phyloP scores from a whole-genome alignment of 1,140 invertebrate genomes.

The Bombus impatiens region DNA sequence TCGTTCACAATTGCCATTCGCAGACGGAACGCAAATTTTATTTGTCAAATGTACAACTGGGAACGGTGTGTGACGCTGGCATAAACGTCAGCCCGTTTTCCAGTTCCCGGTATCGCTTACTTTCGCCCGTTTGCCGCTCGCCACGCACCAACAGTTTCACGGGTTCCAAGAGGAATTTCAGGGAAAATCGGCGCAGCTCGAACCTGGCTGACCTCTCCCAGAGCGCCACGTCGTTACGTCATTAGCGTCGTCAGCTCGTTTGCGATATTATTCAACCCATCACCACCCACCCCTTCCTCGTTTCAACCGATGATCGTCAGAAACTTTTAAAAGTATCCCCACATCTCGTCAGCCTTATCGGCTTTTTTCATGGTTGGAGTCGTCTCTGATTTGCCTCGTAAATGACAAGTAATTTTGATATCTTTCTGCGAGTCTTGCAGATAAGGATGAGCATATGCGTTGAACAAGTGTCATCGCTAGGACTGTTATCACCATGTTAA shows the following conservation, averaged over 20 bases:
- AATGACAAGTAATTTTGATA: background rate
- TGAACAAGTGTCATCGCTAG: no score
- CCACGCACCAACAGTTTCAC: conserved; percentile 20
- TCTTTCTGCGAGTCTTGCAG: background rate
- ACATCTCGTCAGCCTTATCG: no score
- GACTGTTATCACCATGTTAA: no score
- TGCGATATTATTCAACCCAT: conserved; percentile 29
- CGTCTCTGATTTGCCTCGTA: background rate
- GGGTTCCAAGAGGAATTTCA: conserved; percentile 14
- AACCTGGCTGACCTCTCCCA: no score
- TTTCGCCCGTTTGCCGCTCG: background rate
- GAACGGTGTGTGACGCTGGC: conserved; percentile 30
- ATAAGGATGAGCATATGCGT: no score
- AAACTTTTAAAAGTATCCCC: conserved; percentile 16
- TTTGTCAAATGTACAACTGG: conserved; percentile 38
- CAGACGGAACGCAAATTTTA: conserved; percentile 46
- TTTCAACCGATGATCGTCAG: conserved; percentile 14
- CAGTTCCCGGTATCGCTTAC: conserved; percentile 27
- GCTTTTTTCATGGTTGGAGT: no score
- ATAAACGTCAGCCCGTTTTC: conserved; percentile 38
- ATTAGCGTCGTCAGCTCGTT: conserved; percentile 54
- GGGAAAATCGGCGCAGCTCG: background rate
- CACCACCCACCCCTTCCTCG: no score
- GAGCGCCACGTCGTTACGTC: conserved; percentile 29
- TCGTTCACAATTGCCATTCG: conserved; percentile 43